Percentiles rank a stretch among this genome's conserved stretches.
Conservation (phyloP, 2,888 invertebrate genomes). For the Pinctada fucata region DNA sequence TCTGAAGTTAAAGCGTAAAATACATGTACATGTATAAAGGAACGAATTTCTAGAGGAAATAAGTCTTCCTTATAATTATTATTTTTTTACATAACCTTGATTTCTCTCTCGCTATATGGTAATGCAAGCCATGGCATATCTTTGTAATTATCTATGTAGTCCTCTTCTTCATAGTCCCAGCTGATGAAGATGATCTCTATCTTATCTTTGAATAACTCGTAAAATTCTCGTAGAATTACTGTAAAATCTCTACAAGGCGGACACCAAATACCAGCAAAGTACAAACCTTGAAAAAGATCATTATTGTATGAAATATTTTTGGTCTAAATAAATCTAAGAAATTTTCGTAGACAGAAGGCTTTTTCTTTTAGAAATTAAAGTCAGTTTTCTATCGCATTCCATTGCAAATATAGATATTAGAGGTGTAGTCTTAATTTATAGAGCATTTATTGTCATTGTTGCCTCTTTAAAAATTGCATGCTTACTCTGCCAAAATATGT, state of each 20-base stretch:
- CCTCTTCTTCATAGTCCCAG: conserved; percentile 75
- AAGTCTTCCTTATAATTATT: neutral
- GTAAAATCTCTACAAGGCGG: conserved; percentile 79
- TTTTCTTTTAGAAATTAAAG: no score
- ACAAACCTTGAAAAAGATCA: conserved; percentile 71
- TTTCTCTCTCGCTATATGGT: conserved; percentile 67
- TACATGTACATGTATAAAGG: no score
- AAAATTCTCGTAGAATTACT: conserved; percentile 76
- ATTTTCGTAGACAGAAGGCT: no score
- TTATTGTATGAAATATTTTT: neutral
- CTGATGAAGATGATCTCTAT: conserved; percentile 79
- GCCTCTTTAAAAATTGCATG: no score
- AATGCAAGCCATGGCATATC: conserved; percentile 78
- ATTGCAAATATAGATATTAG: no score
- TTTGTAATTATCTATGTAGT: conserved; percentile 75
- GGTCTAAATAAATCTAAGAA: no score
- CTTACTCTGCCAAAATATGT: no score
- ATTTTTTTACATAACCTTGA: conserved; percentile 43
- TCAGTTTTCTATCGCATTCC: no score
- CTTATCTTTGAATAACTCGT: conserved; percentile 73
- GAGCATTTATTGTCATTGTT: no score
- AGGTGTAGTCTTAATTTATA: no score
- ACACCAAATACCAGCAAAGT: conserved; percentile 80
- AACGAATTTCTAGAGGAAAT: no score
- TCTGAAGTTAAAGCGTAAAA: no score